A percentile compares a stretch with the other conserved stretches of the same genome.
phyloP scores from a whole-genome alignment of 1,140 invertebrate genomes.

The Drosophila mayri region DNA sequence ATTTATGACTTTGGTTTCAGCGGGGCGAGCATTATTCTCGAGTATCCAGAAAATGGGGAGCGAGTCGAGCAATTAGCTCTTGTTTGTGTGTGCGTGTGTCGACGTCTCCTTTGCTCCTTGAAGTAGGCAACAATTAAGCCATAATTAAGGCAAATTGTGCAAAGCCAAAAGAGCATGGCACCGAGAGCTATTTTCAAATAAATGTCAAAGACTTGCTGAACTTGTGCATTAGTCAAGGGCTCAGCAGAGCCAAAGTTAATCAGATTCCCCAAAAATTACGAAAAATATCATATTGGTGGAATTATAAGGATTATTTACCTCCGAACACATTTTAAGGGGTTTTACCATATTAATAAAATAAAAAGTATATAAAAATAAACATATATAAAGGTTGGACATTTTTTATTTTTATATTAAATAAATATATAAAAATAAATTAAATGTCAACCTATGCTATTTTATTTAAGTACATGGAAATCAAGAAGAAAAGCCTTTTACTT shows the following conservation, averaged over 20 bases:
- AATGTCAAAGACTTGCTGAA: constrained; percentile 11
- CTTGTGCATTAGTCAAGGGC: not conserved
- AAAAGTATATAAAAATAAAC: no score
- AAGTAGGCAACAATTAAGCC: constrained; percentile 18
- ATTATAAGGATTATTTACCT: not conserved
- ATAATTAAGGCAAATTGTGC: constrained; percentile 15
- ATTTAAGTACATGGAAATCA: not conserved
- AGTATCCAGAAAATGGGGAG: not conserved
- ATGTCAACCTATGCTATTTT: no score
- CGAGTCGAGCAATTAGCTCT: not conserved
- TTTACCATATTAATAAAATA: no score
- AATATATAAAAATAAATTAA: no score
- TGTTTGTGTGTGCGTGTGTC: not conserved
- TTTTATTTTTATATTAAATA: no score
- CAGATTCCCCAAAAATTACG: no score
- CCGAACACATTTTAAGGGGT: no score
- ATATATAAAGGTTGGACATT: no score
- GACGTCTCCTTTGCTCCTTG: constrained; percentile 9
- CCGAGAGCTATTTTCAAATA: constrained; percentile 8
- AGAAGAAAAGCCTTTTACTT: not conserved
- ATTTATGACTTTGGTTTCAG: constrained; percentile 60
- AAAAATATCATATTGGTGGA: no score
- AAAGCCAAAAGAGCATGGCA: constrained; percentile 11
- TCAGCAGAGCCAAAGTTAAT: not conserved
- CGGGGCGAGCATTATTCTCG: not conserved